Percentiles rank a stretch among this genome's conserved stretches.
Evolutionary conservation across 2,113 vertebrate species (phyloP).

Genomic region (Scalopus aquaticus): DNA sequence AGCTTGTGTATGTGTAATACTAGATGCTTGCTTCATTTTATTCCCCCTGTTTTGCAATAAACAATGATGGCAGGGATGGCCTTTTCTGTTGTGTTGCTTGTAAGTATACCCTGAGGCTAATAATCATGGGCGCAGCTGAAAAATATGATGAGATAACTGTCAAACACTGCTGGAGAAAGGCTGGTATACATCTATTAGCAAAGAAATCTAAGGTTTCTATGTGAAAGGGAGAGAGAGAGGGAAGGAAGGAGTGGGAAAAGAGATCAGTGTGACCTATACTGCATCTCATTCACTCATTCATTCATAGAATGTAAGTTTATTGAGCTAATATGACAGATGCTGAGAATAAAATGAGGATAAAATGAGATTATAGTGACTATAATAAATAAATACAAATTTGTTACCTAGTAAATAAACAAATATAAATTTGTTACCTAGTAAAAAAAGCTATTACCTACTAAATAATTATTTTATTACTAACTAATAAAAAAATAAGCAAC

Average conservation of each 20-base stretch:
- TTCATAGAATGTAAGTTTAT: neutral
- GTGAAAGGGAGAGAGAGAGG: neutral
- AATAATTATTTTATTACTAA: too few relatives aligned
- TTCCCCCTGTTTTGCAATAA: neutral
- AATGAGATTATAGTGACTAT: neutral
- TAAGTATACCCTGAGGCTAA: constrained; percentile 25
- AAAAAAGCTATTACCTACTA: neutral
- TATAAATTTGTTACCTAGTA: too few relatives aligned
- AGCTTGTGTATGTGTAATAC: neutral
- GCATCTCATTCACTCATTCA: neutral
- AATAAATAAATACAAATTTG: too few relatives aligned
- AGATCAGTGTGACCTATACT: neutral
- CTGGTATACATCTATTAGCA: neutral
- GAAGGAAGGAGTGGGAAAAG: neutral
- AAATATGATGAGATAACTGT: neutral
- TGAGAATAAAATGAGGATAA: neutral
- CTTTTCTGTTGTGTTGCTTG: neutral
- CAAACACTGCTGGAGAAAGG: constrained; percentile 13
- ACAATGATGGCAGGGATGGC: neutral
- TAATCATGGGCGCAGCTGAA: neutral
- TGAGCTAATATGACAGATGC: neutral
- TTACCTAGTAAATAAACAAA: too few relatives aligned
- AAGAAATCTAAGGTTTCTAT: neutral
- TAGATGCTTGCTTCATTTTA: neutral
- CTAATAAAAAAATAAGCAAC: neutral